Evolutionary conservation across 2,888 invertebrate species (phyloP), one percentile per base, ranked within the genome.

Genomic region (Linhomoeus sp.): DNA sequence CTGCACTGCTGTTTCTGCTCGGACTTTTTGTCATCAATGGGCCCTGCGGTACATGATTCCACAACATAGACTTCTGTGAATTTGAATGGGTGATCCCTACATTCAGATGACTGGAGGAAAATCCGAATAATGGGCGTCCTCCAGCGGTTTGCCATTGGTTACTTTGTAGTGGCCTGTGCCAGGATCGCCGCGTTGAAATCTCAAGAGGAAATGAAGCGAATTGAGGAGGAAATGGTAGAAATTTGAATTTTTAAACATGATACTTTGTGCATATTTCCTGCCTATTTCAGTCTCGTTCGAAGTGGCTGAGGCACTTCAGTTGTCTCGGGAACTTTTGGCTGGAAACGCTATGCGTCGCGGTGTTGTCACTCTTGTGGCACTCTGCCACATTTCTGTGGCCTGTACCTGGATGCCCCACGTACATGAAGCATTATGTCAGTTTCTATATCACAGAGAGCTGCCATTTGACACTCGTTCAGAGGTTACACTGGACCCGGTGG

Each of bases 401-500:
- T 39, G 77, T 81, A 22, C 80, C 83, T 0, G 76, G 76, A 42
- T 90, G 88, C 63, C 82, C 85, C 1, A 75, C 70, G 84, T 86
- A 68, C 72, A 15, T 5, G 37, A 37, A 14, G 14, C 22, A 3
- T 3, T 40, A 7, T 3, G 24, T 3, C 23, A 12, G 24, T 20
- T 24, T 40, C 14, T 5, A 24, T 42, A 7, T 3, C 19, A 20
- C 9, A 7, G n/a, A n/a, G n/a, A n/a, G n/a, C n/a, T n/a, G n/a
- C n/a, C n/a, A 24, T 22, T n/a, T 41, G 20, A 41, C 41, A 15
- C 23, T 15, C 12, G 2, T 46, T 3, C 40, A 52, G 85, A 17
- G 87, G 87, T 0, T 90, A 90, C 64, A 66, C 87, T 37, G 90
- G 90, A 0, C 86, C 90, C 0, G 90, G 90, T 1, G 92, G 90